These are phyloP conservation scores for Thaleichthys pacificus DNA, from an alignment of 2,797 vertebrate genomes.

Conservation along the genomic window DNA sequence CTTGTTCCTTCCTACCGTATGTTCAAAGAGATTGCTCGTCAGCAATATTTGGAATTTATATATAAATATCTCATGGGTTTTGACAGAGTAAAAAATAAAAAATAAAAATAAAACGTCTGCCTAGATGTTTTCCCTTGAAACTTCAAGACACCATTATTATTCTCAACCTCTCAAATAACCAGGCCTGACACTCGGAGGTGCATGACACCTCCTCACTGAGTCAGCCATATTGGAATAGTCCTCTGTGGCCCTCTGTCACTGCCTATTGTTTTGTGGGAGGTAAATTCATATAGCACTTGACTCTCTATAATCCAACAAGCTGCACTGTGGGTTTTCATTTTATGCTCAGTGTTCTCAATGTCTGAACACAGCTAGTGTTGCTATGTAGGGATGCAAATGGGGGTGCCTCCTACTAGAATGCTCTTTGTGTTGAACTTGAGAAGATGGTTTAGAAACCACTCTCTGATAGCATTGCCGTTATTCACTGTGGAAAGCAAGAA, in stretches of 20 bases:
- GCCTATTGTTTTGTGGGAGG: slow-evolving; percentile 28
- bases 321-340: slow-evolving; percentile 11
- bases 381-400: neutral
- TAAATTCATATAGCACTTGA: slow-evolving; percentile 42
- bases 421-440: neutral
- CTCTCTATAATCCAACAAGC: slow-evolving; percentile 24
- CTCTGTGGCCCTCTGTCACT: slow-evolving; percentile 22
- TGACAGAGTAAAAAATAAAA: too few species aligned
- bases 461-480: slow-evolving; percentile 38
- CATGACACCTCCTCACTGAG: slow-evolving; percentile 27
- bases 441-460: slow-evolving; percentile 42
- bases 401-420: neutral
- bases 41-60: too few species aligned
- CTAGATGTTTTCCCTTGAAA: too few species aligned
- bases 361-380: slow-evolving; percentile 5
- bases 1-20: too few species aligned
- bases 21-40: too few species aligned
- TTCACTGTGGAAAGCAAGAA: too few species aligned
- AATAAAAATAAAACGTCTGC: too few species aligned
- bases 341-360: slow-evolving; percentile 4
- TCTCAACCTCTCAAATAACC: slow-evolving; percentile 19
- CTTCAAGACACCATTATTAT: neutral
- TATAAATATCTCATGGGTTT: too few species aligned
- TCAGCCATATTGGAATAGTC: slow-evolving; percentile 26
- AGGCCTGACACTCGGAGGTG: slow-evolving; percentile 16